Base-by-base conservation (phyloP, 2,797 vertebrate species). In the Poecile montanus region DNA sequence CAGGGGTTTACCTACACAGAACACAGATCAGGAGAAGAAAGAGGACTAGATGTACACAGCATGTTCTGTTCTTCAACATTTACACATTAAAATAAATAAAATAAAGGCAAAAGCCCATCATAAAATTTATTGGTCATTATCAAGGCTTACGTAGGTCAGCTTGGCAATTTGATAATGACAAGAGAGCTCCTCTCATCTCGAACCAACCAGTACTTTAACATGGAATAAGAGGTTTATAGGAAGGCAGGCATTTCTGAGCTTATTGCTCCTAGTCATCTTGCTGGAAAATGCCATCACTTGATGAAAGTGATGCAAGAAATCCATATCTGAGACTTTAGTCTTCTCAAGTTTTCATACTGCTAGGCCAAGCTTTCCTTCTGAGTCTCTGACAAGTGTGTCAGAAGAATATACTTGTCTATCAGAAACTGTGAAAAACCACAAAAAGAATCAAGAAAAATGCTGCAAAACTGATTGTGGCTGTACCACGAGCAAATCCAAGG, bases 381-480 rank as follows among this genome's bases (percentile, higher is more conserved):
- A 82, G 42, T 65, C 51, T 51, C 45, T 30, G 50, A 34, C 30
- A 62, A 83, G 22, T 1, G 3, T 27, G 66, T 44, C 38, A 66
- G 50, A 70, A 68, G 7, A 91, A 40, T 21, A 72, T 29, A 63
- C 3, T 34, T 48, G 26, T 7, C 34, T 22, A 27, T 32, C 42
- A 83, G 58, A 76, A 92, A 53, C 27, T 44, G 54, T 2, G 0
- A 79, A 89, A 91, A 91, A 36, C 14, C 3, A 1, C 11, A 50
- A 14, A 25, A 87, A 77, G 1, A 73, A 77, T 36, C 32, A 50
- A 65, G 38, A 44, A 27, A 83, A 89, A 87, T 30, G 22, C n/a
- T 84, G 29, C 50, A 78, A 47, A 75, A 42, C 13, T n/a, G 5
- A 47, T 36, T 50, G 0, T 0, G 36, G 26, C 32, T 13, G 6